Conservation (phyloP, 2,888 invertebrate species). For the Volucella inanis region DNA sequence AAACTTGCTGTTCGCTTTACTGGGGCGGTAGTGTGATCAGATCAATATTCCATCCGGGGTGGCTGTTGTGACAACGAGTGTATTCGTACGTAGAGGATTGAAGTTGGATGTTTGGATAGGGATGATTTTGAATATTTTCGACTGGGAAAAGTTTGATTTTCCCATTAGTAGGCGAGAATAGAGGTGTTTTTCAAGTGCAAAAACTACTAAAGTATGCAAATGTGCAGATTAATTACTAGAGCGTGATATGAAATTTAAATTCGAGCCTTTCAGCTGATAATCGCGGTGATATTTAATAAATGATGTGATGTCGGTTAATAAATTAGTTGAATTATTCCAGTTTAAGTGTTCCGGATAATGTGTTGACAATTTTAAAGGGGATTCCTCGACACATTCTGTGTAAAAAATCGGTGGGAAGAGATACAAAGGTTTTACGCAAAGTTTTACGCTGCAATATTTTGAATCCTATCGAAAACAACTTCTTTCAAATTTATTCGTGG, state of each 20-base stretch:
- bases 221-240: conserved; percentile 12
- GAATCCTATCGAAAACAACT: too few species aligned
- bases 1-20: conserved; percentile 13
- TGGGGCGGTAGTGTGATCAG: too few species aligned
- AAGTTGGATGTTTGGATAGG: background rate
- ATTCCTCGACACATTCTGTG: too few species aligned
- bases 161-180: background rate
- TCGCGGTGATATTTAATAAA: background rate
- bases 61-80: background rate
- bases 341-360: background rate
- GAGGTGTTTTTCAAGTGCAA: background rate
- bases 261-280: conserved; percentile 26
- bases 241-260: conserved; percentile 37
- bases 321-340: conserved; percentile 7
- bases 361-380: too few species aligned
- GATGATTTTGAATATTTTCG: background rate
- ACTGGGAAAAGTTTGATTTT: background rate
- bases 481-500: too few species aligned
- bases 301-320: conserved; percentile 12
- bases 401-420: too few species aligned
- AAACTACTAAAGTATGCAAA: conserved; percentile 16
- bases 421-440: too few species aligned
- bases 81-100: background rate
- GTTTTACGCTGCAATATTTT: too few species aligned
- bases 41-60: too few species aligned